Conservation (phyloP, 2,113 vertebrate species). For the Penelope pileata region DNA sequence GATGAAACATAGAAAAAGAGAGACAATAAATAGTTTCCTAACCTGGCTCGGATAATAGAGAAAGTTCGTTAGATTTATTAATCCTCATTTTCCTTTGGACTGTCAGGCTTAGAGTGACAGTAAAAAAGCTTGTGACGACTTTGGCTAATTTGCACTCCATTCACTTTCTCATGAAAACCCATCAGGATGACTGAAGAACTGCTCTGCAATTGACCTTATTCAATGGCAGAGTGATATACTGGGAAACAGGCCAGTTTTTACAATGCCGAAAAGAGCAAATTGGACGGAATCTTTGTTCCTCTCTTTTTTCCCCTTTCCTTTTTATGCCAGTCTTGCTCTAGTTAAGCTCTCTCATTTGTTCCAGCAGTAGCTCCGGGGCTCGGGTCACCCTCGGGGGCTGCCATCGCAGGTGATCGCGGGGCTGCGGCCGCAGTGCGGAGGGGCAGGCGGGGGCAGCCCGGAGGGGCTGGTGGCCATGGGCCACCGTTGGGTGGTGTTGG, state of each 20-base stretch:
- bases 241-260: constrained; percentile 83
- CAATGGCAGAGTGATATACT: constrained; percentile 81
- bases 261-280: constrained; percentile 86
- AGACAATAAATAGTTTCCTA: constrained; percentile 78
- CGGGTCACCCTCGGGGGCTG: constrained; percentile 74
- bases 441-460: no score
- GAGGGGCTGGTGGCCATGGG: background rate
- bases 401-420: constrained; percentile 72
- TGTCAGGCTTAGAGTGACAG: constrained; percentile 80
- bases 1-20: constrained; percentile 57
- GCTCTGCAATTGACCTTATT: constrained; percentile 81
- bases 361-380: constrained; percentile 64
- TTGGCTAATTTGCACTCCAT: constrained; percentile 85
- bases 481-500: background rate
- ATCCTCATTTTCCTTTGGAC: constrained; percentile 76
- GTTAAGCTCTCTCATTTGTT: constrained; percentile 79
- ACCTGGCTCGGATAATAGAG: constrained; percentile 74
- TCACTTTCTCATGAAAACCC: constrained; percentile 82
- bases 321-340: constrained; percentile 73
- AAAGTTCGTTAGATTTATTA: constrained; percentile 75
- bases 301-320: constrained; percentile 67
- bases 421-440: constrained; percentile 28
- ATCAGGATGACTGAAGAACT: constrained; percentile 79
- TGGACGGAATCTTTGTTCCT: constrained; percentile 83
- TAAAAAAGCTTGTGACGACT: constrained; percentile 80